These are phyloP conservation scores for Hymenopus coronatus DNA, from an alignment of 2,888 invertebrate species.

Conservation along the genomic window DNA sequence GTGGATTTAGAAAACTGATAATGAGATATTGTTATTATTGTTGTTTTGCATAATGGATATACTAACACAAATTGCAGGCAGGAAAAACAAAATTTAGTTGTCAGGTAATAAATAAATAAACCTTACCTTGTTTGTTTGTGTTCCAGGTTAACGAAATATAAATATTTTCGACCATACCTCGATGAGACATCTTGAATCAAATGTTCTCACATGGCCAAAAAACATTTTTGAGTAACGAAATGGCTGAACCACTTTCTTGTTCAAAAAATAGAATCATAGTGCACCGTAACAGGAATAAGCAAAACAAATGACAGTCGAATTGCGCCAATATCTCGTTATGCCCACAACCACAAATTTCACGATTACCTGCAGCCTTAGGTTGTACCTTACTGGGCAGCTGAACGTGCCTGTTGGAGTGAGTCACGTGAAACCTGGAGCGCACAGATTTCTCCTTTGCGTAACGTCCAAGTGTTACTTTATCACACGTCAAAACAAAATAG, in stretches of 20 bases:
- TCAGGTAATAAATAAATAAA: not conserved
- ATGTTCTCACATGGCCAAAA: not conserved
- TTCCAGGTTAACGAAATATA: not conserved
- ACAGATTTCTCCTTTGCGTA: not conserved
- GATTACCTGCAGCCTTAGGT: not conserved
- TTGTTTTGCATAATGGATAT: not conserved
- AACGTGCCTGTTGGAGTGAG: not conserved
- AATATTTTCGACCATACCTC: not conserved
- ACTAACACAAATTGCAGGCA: not conserved
- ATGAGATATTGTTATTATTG: too few species aligned
- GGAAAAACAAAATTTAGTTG: not conserved
- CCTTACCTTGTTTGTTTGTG: not conserved
- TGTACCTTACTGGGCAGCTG: not conserved
- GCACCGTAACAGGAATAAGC: slow-evolving; percentile 12
- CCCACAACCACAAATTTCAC: not conserved
- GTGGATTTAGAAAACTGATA: too few species aligned
- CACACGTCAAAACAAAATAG: not conserved
- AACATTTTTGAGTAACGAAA: not conserved
- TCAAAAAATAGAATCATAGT: slow-evolving; percentile 5
- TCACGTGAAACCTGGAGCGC: not conserved
- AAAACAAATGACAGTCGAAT: slow-evolving; percentile 8
- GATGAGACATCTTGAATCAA: not conserved
- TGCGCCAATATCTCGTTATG: not conserved
- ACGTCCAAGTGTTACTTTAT: not conserved
- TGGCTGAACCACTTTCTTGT: not conserved